Percentiles rank a stretch among this genome's conserved stretches.
Evolutionary conservation across 2,797 vertebrate species (phyloP).

Genomic region (Bucorvus abyssinicus): DNA sequence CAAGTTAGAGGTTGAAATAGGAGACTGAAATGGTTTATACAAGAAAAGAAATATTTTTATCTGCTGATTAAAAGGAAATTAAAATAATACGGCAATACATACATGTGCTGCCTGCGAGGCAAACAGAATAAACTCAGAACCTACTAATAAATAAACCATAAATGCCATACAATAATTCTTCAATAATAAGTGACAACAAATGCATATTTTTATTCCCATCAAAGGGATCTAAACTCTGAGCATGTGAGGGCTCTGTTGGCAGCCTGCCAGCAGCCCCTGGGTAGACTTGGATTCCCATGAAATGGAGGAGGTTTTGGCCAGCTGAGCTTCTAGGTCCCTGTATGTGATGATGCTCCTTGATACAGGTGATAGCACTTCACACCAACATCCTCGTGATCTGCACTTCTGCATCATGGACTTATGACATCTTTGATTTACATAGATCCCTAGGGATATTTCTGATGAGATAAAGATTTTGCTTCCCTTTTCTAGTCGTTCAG

Average conservation of each 20-base stretch:
- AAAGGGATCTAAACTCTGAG: background rate
- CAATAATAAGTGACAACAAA: background rate
- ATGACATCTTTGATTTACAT: background rate
- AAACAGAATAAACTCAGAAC: background rate
- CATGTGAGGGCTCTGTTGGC: background rate
- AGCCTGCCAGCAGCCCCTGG: background rate
- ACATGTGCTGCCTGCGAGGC: background rate
- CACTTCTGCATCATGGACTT: background rate
- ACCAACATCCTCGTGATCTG: background rate
- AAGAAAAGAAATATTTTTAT: background rate
- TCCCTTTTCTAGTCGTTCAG: background rate
- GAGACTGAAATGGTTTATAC: background rate
- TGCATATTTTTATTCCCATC: background rate
- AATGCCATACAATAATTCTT: background rate
- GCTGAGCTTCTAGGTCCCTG: background rate
- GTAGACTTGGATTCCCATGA: background rate
- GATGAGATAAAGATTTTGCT: background rate
- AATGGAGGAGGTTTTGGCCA: background rate
- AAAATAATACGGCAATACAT: background rate
- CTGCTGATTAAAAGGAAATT: slow-evolving; percentile 11
- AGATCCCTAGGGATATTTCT: background rate
- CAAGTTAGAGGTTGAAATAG: background rate
- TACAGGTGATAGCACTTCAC: background rate
- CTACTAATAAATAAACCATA: slow-evolving; percentile 5
- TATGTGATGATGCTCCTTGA: background rate